Conservation (phyloP, 30 jellyfish, hydroid and myxozoan genomes). For the Calvadosia cruxmelitensis region DNA sequence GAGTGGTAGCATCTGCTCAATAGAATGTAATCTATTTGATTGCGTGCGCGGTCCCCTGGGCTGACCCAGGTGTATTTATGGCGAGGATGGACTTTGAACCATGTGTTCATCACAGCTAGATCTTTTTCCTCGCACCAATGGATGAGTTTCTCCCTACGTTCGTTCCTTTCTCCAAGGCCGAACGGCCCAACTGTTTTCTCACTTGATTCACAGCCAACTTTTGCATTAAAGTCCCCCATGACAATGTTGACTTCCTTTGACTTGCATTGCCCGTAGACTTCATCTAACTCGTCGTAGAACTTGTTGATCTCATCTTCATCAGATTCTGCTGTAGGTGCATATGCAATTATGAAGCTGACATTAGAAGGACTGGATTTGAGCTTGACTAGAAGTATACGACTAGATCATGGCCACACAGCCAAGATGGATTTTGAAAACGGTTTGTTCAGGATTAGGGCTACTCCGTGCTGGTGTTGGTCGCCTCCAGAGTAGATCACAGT, state of each 20-base stretch:
- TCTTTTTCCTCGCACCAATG: conserved; percentile 9
- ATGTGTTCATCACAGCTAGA: conserved; percentile 6
- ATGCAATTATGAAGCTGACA: conserved; percentile 2
- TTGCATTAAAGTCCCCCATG: conserved; percentile 26
- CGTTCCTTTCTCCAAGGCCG: conserved; percentile 12
- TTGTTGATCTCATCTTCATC: conserved; percentile 6
- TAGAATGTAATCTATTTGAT: conserved; percentile 11
- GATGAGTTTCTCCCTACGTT: conserved; percentile 10
- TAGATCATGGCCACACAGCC: conserved; percentile 17
- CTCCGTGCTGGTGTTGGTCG: conserved; percentile 3
- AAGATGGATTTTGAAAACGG: neutral
- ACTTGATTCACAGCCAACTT: conserved; percentile 6
- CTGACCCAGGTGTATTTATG: conserved; percentile 15
- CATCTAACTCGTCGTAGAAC: conserved; percentile 13
- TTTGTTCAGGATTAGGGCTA: conserved; percentile 5
- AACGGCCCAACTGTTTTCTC: conserved; percentile 3
- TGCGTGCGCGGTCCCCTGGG: conserved; percentile 18
- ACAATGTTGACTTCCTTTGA: conserved; percentile 10
- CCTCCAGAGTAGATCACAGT: conserved; percentile 22
- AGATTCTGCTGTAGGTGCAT: conserved; percentile 31
- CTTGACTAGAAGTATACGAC: neutral
- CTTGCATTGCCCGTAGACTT: neutral
- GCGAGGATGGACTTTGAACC: conserved; percentile 15
- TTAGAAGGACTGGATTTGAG: conserved; percentile 1
- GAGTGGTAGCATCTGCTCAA: neutral